Conservation (phyloP, 2,888 invertebrate species). For the Nowickia ferox region DNA sequence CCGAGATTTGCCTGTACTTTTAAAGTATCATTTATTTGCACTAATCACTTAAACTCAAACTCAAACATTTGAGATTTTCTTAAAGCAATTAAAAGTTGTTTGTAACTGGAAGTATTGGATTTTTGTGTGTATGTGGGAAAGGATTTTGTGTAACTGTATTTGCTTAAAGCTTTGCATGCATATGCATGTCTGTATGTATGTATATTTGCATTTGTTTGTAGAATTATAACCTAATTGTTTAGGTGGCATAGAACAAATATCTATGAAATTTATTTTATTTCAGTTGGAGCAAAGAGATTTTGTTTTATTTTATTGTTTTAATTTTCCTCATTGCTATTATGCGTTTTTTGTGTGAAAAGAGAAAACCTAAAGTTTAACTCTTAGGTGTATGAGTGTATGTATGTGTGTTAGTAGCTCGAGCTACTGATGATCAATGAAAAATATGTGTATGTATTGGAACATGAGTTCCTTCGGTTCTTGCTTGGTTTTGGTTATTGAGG, state of each 20-base stretch:
- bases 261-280: constrained; percentile 44
- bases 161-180: neutral
- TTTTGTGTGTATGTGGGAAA: neutral
- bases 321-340: neutral
- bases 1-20: too few species aligned
- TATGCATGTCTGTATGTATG: too few species aligned
- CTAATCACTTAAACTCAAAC: constrained; percentile 65
- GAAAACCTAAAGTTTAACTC: constrained; percentile 13
- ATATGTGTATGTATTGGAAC: neutral
- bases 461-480: constrained; percentile 24
- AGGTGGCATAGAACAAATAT: constrained; percentile 53
- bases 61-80: constrained; percentile 53
- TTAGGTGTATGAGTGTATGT: neutral
- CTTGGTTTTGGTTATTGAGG: constrained; percentile 36
- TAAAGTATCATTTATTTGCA: constrained; percentile 41
- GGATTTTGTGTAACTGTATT: neutral
- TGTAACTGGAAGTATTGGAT: constrained; percentile 37
- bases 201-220: constrained; percentile 2
- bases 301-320: constrained; percentile 47
- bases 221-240: constrained; percentile 45
- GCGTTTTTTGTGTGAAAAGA: neutral
- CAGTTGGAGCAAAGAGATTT: constrained; percentile 29
- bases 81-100: constrained; percentile 69
- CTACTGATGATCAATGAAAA: too few species aligned
- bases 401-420: constrained; percentile 21